phyloP scores from a whole-genome alignment of 1,140 invertebrate genomes.

The Drosophila erecta region DNA sequence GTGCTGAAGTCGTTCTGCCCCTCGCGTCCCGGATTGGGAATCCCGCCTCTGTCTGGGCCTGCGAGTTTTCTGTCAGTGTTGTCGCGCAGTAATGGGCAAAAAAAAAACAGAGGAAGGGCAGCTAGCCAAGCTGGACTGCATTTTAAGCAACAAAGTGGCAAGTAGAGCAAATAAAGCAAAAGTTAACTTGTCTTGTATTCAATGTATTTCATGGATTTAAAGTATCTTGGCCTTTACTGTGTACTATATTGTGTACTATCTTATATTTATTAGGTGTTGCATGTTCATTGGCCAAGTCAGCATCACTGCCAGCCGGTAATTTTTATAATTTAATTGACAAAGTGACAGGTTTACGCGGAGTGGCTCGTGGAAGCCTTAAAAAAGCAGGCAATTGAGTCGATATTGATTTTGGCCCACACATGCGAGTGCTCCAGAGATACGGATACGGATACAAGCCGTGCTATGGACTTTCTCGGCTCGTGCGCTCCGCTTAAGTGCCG shows the following conservation, averaged over 20 bases:
- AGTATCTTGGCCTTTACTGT: no score
- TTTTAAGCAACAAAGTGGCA: neutral
- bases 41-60: constrained; percentile 5
- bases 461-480: constrained; percentile 13
- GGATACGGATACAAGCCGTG: neutral
- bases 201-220: neutral
- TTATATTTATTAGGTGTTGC: no score
- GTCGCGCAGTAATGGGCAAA: neutral
- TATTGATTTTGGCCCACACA: constrained; percentile 67
- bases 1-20: constrained; percentile 57
- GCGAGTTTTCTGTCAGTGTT: constrained; percentile 31
- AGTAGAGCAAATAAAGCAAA: neutral
- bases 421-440: constrained; percentile 7
- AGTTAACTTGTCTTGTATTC: neutral
- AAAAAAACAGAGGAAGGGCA: neutral
- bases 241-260: no score
- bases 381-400: constrained; percentile 61
- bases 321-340: constrained; percentile 82
- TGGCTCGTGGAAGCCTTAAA: constrained; percentile 58
- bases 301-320: constrained; percentile 34
- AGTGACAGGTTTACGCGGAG: constrained; percentile 56
- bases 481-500: constrained; percentile 67
- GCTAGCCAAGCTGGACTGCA: neutral
- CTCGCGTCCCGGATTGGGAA: neutral
- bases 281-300: neutral